phyloP scores from a whole-genome alignment of 2,888 invertebrate genomes.

The Dione juno region DNA sequence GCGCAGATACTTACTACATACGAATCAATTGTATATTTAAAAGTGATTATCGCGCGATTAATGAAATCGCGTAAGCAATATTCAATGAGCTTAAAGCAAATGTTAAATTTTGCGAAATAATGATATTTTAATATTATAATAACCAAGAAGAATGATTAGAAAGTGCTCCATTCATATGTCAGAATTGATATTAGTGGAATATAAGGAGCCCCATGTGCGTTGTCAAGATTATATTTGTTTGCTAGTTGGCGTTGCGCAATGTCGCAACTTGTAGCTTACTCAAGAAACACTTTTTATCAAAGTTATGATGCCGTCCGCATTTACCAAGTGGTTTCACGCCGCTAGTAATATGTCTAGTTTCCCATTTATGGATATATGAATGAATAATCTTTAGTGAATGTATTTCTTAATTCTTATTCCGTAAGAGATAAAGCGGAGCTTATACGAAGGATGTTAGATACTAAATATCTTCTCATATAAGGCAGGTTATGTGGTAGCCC shows the following conservation, averaged over 20 bases:
- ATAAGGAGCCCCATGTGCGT: not conserved
- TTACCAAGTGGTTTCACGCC: constrained; percentile 57
- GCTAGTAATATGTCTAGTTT: constrained; percentile 53
- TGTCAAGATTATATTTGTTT: constrained; percentile 19
- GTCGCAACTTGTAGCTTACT: constrained; percentile 28
- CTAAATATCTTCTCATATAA: constrained; percentile 42
- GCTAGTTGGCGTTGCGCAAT: constrained; percentile 22
- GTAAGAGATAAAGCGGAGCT: constrained; percentile 41
- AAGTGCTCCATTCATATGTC: constrained; percentile 3
- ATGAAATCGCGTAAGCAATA: not conserved
- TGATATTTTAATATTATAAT: constrained; percentile 2
- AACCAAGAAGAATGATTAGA: not conserved
- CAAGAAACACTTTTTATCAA: constrained; percentile 46
- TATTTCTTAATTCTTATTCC: constrained; percentile 48
- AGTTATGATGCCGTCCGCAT: constrained; percentile 68
- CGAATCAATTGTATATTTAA: not conserved
- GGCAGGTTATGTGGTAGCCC: constrained; percentile 42
- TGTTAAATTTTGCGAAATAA: constrained; percentile 1
- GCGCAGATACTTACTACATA: not conserved
- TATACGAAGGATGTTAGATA: constrained; percentile 44
- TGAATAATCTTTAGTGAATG: constrained; percentile 57
- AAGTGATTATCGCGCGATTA: not conserved
- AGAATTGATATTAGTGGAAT: constrained; percentile 1
- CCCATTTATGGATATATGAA: constrained; percentile 67
- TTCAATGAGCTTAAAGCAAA: constrained; percentile 9